Evolutionary conservation across 2,797 vertebrate genomes (phyloP), one percentile per base, ranked within the genome.

Genomic region (Linurgus olivaceus): DNA sequence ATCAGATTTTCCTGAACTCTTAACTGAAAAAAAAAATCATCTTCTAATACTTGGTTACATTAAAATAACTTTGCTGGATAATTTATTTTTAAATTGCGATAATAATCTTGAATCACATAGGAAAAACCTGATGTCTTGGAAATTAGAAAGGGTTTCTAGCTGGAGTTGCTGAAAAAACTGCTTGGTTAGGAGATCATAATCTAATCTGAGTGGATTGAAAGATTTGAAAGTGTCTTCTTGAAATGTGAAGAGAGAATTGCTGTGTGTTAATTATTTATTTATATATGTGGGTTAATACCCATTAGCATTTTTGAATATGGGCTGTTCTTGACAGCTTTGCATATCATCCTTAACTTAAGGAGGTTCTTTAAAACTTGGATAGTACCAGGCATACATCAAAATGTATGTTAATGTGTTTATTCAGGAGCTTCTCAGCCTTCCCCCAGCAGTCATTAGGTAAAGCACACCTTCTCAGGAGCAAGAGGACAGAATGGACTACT

Each of bases 61-160:
- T 79, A 82, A 92, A 93, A 92, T 85, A 62, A 87, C 81, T 81
- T 75, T 76, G 6, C 63, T 79, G 66, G 19, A 16, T 92, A 79
- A 70, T 90, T 92, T 95, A 54, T 87, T 94, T 92, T 96, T 55
- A 76, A 92, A 79, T 86, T 17, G 12, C 82, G 88, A 87, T 95
- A 90, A 63, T 42, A 55, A 90, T 88, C 88, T 79, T 92, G 55
- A 93, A 62, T 63, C 20, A n/a, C 67, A 86, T 81, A 62, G 67
- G 79, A 88, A 90, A 88, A 92, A 75, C 14, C 8, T 83, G 40
- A 73, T 68, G 66, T 79, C 67, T 29, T 88, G 55, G 48, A 93
- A 95, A 79, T 76, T 81, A 86, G 62, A 87, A 87, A 55, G 44
- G 4, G 23, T 76, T 90, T 88, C 44, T 87, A 35, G 21, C 59